Evolutionary conservation across 2,797 vertebrate species (phyloP).

Genomic region (Sciurus carolinensis): DNA sequence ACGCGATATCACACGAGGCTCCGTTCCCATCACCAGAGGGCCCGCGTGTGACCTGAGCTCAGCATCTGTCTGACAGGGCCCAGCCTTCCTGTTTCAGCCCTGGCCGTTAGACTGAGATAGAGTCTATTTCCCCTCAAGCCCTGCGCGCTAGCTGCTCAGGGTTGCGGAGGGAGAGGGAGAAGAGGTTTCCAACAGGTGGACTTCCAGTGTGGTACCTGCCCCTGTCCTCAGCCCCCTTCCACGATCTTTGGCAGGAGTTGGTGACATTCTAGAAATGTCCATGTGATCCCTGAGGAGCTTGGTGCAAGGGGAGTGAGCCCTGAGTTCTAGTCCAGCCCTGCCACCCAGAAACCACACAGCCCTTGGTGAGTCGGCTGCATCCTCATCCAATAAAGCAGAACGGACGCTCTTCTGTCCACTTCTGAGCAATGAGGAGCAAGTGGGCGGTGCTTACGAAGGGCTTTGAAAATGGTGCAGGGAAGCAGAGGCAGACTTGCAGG

Average conservation of each 20-base stretch:
- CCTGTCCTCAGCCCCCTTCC: too few relatives aligned
- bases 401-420: rapidly evolving
- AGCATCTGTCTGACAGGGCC: background rate
- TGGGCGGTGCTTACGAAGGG: background rate
- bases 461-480: background rate
- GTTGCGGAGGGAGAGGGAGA: background rate
- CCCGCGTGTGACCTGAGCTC: background rate
- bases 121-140: background rate
- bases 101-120: background rate
- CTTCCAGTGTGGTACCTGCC: background rate
- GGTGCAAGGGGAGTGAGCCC: background rate
- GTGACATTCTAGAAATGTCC: background rate
- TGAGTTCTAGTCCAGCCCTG: background rate
- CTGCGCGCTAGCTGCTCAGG: background rate
- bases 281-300: background rate
- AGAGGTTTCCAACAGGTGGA: background rate
- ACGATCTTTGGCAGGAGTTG: background rate
- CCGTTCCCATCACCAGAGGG: background rate
- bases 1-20: background rate
- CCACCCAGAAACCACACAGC: too few relatives aligned
- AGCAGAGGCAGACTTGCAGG: background rate
- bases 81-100: slow-evolving; percentile 1
- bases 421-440: background rate
- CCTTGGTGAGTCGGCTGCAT: background rate
- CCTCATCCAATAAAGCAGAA: background rate